Conservation (phyloP, 2,888 invertebrate genomes). For the Pseudococcus viburni region DNA sequence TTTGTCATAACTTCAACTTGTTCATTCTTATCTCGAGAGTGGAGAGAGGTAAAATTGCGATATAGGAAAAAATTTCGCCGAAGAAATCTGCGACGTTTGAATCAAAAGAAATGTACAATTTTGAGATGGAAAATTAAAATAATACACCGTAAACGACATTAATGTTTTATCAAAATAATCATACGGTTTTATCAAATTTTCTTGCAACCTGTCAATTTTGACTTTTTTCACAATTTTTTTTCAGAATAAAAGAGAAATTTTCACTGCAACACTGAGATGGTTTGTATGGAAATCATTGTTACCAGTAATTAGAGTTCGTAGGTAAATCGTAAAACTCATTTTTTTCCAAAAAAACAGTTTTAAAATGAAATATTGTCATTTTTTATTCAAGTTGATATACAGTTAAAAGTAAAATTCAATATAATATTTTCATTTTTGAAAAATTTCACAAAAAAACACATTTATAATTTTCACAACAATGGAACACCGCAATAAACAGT, state of each 20-base stretch:
- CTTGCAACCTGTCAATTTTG: not conserved
- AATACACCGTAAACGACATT: too few species aligned
- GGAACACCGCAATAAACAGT: not conserved
- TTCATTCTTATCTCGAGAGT: not conserved
- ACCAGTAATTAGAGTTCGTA: not conserved
- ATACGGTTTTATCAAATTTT: not conserved
- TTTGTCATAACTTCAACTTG: constrained; percentile 4
- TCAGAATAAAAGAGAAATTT: not conserved
- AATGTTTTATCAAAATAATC: too few species aligned
- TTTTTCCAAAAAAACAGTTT: not conserved
- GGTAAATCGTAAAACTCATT: not conserved
- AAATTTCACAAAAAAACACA: not conserved
- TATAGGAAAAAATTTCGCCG: not conserved
- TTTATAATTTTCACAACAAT: not conserved
- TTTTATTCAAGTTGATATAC: not conserved
- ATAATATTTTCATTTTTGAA: not conserved
- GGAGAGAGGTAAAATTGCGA: not conserved
- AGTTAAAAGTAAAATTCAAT: not conserved
- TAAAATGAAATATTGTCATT: not conserved
- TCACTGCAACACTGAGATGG: too few species aligned
- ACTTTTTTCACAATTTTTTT: not conserved
- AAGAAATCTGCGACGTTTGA: too few species aligned
- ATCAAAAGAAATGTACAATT: not conserved
- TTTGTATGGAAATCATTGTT: not conserved
- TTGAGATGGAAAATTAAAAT: not conserved